Percentiles rank a stretch among this genome's conserved stretches.
phyloP scores from a whole-genome alignment of 2,113 vertebrate genomes.

The Xyrauchen texanus region DNA sequence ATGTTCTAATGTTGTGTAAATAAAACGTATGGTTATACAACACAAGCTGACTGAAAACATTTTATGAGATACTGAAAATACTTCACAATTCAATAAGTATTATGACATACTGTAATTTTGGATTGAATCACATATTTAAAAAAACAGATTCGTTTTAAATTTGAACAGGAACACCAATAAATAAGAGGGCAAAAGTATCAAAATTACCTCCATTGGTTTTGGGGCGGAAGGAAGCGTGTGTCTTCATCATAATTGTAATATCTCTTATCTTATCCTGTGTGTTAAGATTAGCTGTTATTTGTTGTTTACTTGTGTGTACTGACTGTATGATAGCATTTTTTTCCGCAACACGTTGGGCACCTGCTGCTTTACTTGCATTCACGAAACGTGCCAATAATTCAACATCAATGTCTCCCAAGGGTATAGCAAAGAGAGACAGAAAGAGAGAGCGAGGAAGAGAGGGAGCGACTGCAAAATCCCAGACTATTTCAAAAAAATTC shows the following conservation, averaged over 20 bases:
- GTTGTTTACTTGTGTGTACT: slow-evolving; percentile 34
- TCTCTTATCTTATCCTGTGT: slow-evolving; percentile 18
- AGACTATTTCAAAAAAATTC: background rate
- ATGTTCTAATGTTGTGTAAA: too few species aligned
- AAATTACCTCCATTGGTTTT: background rate
- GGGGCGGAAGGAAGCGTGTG: background rate
- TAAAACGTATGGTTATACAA: too few species aligned
- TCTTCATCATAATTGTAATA: background rate
- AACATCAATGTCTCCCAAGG: slow-evolving; percentile 2
- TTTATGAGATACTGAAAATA: too few species aligned
- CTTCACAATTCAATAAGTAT: too few species aligned
- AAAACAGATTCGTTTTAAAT: too few species aligned
- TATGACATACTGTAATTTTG: too few species aligned
- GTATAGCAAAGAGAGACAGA: background rate
- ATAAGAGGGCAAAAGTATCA: background rate
- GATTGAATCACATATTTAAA: too few species aligned
- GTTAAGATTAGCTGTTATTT: background rate
- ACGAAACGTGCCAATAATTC: slow-evolving; percentile 32
- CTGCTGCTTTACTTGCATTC: slow-evolving; percentile 62
- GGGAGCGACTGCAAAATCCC: background rate
- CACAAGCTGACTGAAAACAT: too few species aligned
- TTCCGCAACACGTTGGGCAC: slow-evolving; percentile 72
- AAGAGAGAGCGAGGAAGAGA: background rate
- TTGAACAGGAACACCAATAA: background rate
- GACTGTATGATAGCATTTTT: slow-evolving; percentile 27